phyloP scores from a whole-genome alignment of 2,888 invertebrate genomes.

The Polydrusus tereticollis region DNA sequence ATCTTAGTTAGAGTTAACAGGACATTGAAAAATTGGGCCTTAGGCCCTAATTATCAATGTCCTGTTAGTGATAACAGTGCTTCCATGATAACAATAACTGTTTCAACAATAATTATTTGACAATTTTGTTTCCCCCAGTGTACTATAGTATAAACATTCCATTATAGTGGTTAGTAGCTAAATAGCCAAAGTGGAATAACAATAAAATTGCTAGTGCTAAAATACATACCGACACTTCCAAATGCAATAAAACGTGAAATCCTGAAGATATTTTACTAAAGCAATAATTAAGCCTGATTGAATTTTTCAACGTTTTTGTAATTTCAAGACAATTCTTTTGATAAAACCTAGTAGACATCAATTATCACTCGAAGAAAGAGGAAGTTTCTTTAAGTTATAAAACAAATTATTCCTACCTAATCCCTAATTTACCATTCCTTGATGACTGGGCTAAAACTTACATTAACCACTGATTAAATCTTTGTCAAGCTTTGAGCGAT shows the following conservation, averaged over 20 bases:
- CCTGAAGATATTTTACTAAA: conserved; percentile 11
- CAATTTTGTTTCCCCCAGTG: too few relatives aligned
- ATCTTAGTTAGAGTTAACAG: too few relatives aligned
- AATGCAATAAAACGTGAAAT: conserved; percentile 16
- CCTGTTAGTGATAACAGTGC: too few relatives aligned
- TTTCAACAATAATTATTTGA: too few relatives aligned
- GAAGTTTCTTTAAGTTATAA: conserved; percentile 1
- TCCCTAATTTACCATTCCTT: conserved; percentile 28
- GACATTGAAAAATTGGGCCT: too few relatives aligned
- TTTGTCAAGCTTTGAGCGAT: conserved; percentile 7
- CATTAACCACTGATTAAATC: not conserved
- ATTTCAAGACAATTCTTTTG: conserved; percentile 8
- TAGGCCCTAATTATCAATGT: too few relatives aligned
- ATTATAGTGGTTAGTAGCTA: too few relatives aligned
- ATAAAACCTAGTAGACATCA: conserved; percentile 21
- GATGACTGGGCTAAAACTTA: conserved; percentile 1
- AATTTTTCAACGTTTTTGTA: conserved; percentile 7
- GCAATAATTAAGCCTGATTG: conserved; percentile 15
- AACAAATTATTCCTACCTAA: conserved; percentile 18
- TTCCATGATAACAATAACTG: too few relatives aligned
- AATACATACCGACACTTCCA: not conserved
- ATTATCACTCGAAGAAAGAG: conserved; percentile 9
- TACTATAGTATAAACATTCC: too few relatives aligned
- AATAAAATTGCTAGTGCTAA: too few relatives aligned
- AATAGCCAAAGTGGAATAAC: too few relatives aligned